phyloP scores from a whole-genome alignment of 2,113 vertebrate species.

The Crocuta crocuta region DNA sequence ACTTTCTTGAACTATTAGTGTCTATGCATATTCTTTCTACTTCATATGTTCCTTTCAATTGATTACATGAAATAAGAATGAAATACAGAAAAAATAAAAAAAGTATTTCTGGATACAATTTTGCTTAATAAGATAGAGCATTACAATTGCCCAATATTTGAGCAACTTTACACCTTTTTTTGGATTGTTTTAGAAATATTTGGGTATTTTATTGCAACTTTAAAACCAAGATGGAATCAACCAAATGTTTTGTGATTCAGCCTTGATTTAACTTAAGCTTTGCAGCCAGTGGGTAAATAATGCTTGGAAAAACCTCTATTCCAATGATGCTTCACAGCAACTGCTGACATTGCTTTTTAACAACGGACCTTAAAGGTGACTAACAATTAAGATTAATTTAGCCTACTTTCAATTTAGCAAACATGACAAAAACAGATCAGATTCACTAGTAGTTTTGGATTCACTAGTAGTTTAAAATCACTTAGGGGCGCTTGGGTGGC shows the following conservation, averaged over 20 bases:
- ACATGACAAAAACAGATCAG: neutral
- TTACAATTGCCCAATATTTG: neutral
- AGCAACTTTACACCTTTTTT: neutral
- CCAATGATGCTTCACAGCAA: neutral
- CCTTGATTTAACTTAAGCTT: neutral
- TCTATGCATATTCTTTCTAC: neutral
- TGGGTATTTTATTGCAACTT: neutral
- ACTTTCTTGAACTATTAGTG: neutral
- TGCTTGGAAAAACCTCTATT: neutral
- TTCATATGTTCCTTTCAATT: neutral
- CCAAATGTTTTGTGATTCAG: neutral
- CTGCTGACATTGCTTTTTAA: neutral
- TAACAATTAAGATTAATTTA: neutral
- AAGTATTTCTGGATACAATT: neutral
- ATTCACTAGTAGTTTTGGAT: neutral
- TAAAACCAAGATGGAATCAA: neutral
- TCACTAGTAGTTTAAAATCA: slow-evolving; percentile 5
- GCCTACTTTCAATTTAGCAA: neutral
- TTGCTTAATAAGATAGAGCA: neutral
- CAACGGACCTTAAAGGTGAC: neutral
- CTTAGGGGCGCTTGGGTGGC: too few relatives aligned
- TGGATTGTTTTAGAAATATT: neutral
- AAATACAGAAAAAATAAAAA: neutral
- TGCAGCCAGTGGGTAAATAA: neutral
- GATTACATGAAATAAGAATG: slow-evolving; percentile 11